A percentile compares a stretch with the other conserved stretches of the same genome.
phyloP scores from a whole-genome alignment of 2,888 invertebrate species.

The Beris chalybata region DNA sequence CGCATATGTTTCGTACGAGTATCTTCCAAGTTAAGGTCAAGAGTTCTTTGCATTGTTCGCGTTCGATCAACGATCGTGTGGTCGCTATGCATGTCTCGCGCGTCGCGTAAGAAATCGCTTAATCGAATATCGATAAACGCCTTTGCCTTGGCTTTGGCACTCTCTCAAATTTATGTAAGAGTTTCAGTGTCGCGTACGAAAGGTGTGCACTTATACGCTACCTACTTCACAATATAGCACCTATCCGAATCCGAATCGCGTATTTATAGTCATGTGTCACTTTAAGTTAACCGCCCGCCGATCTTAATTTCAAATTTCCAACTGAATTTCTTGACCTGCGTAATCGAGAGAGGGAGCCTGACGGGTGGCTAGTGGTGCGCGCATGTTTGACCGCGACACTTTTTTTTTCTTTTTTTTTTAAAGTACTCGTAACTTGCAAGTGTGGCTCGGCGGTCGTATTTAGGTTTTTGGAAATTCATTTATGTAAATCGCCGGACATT shows the following conservation, averaged over 20 bases:
- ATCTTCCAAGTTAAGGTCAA: slow-evolving; percentile 29
- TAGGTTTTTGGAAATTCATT: slow-evolving; percentile 22
- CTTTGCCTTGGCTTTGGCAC: slow-evolving; percentile 7
- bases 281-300: slow-evolving; percentile 29
- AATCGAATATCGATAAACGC: neutral
- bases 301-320: slow-evolving; percentile 23
- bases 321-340: slow-evolving; percentile 33
- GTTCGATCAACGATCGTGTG: slow-evolving; percentile 15
- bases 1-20: slow-evolving; percentile 28
- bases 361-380: slow-evolving; percentile 3
- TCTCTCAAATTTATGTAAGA: slow-evolving; percentile 23
- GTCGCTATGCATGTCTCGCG: slow-evolving; percentile 13
- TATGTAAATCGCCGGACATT: slow-evolving; percentile 16
- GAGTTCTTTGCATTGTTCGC: slow-evolving; percentile 31
- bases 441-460: neutral
- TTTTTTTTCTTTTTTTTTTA: no score
- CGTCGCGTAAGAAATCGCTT: neutral
- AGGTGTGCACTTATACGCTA: slow-evolving; percentile 13
- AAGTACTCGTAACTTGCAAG: slow-evolving; percentile 4
- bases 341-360: slow-evolving; percentile 10
- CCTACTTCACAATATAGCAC: slow-evolving; percentile 1
- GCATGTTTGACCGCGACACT: neutral
- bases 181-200: slow-evolving; percentile 20
- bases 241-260: slow-evolving; percentile 21
- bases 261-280: slow-evolving; percentile 26